Base-by-base conservation (phyloP, 2,888 invertebrate genomes). In the Megalurothrips usitatus region DNA sequence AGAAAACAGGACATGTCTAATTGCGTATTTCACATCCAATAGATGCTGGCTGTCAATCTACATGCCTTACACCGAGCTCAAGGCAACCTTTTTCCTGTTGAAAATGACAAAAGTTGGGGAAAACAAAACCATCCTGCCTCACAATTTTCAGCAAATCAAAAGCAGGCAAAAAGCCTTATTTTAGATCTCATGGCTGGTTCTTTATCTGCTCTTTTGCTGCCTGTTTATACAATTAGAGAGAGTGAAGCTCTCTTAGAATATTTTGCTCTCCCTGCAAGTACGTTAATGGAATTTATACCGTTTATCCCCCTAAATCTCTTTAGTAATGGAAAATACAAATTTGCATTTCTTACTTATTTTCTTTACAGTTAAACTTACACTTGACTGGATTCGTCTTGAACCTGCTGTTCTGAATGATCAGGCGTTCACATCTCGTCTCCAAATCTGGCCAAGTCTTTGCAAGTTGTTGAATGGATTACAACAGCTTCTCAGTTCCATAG, bases 401-500 rank as follows among this genome's bases (percentile, higher is more conserved):
- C 89, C 91, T 19, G 86, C 87, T 78, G 88, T 90, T 82, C 86
- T 92, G 82, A 87, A 88, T 82, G 88, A 89, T 83, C 85, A 87
- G 75, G 90, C 91, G 83, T 91, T 91, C 85, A 88, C 88, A 79
- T 89, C 89, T 82, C 88, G 91, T 80, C 89, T 92, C 79, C 93
- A 93, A 87, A 91, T 95, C 85, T 95, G 95, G 95, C 92, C 92
- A 12, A 93, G 94, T 85, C 88, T 94, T 80, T 93, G 94, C 84
- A 92, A 93, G 86, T 87, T 93, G n/a, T 88, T 94, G 84, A 94
- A 93, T 87, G 90, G 89, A 83, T 88, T 94, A 79, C 91, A 91
- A 84, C 87, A 86, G 82, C 88, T 86, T 81, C 85, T 89, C 82
- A 86, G 86, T 82, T 88, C 68, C 23, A 23, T 26, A 26, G 68